phyloP scores from a whole-genome alignment of 35 echinoderm and acorn worm genomes.

The Apostichopus japonicus region DNA sequence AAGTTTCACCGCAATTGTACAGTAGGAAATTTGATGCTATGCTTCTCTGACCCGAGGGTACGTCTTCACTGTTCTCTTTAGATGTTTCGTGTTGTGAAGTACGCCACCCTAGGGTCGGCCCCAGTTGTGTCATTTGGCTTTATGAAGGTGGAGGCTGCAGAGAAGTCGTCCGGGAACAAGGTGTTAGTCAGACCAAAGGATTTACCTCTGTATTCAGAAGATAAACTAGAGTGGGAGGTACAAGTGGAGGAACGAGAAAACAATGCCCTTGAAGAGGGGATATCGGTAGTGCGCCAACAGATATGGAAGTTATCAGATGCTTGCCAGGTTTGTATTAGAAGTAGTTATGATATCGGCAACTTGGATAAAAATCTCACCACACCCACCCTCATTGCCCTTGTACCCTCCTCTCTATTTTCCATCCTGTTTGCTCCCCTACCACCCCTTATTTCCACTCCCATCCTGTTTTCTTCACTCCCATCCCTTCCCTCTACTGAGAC shows the following conservation, averaged over 20 bases:
- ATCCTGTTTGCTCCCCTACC: no score
- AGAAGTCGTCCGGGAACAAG: neutral
- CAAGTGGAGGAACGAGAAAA: neutral
- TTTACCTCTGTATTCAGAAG: slow-evolving; percentile 18
- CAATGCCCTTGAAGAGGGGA: slow-evolving; percentile 18
- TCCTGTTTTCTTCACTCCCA: no score
- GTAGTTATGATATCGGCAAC: neutral
- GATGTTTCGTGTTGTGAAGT: slow-evolving; percentile 35
- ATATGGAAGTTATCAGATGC: slow-evolving; percentile 38
- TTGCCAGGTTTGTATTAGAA: slow-evolving; percentile 12
- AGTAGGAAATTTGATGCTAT: no score
- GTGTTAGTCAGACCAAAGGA: slow-evolving; percentile 20
- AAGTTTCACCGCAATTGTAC: no score
- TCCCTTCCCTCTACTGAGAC: no score
- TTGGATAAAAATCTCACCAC: neutral
- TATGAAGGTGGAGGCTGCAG: slow-evolving; percentile 8
- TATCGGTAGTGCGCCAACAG: neutral
- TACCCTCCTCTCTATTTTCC: no score
- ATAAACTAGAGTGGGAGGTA: slow-evolving; percentile 27
- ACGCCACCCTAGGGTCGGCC: slow-evolving; percentile 27
- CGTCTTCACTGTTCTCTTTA: neutral
- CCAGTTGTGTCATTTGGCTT: slow-evolving; percentile 37
- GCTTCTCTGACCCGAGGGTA: no score
- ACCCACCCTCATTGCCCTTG: no score
- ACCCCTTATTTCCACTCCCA: no score